phyloP scores from a whole-genome alignment of 2,797 vertebrate species.

The Bucorvus abyssinicus region DNA sequence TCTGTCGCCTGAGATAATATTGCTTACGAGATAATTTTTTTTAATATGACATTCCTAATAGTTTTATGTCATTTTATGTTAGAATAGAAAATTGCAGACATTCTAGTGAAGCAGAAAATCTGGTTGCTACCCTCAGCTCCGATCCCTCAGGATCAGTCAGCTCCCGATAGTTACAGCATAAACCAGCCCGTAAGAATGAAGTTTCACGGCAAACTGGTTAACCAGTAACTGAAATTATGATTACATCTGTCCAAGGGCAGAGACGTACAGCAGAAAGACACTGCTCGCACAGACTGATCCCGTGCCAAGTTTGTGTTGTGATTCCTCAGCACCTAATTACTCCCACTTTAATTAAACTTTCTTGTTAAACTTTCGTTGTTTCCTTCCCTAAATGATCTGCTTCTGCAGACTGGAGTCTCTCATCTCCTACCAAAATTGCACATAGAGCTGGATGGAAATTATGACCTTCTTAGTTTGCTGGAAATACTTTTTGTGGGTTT shows the following conservation, averaged over 20 bases:
- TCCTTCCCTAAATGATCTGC: conserved; percentile 27
- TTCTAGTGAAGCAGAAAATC: conserved; percentile 16
- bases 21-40: background rate
- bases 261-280: conserved; percentile 30
- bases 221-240: conserved; percentile 59
- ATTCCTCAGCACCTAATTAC: conserved; percentile 58
- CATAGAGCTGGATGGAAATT: conserved; percentile 31
- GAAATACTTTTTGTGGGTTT: background rate
- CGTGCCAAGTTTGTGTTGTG: conserved; percentile 9
- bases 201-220: conserved; percentile 14
- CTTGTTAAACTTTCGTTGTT: conserved; percentile 21
- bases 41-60: background rate
- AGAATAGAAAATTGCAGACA: background rate
- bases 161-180: background rate
- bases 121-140: background rate
- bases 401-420: conserved; percentile 28
- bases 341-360: conserved; percentile 57
- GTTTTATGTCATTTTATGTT: background rate
- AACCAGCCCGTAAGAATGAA: background rate
- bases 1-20: background rate
- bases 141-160: background rate
- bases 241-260: conserved; percentile 49
- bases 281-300: conserved; percentile 17
- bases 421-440: conserved; percentile 32
- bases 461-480: background rate